Evolutionary conservation across 2,113 vertebrate genomes (phyloP).

Genomic region (Takifugu bimaculatus): DNA sequence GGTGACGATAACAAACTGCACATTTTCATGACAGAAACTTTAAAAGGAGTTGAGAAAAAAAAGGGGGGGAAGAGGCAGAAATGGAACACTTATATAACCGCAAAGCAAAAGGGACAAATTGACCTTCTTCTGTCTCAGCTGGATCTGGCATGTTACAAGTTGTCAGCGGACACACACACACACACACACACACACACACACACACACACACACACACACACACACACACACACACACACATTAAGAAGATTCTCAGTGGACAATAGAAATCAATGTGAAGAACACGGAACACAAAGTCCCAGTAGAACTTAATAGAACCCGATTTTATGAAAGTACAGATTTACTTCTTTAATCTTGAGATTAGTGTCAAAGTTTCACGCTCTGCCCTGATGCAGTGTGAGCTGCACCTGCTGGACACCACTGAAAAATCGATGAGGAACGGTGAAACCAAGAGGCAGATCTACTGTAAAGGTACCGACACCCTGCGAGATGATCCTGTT

Average conservation of each 20-base stretch:
- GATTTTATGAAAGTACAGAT: too few species aligned
- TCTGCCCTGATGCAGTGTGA: too few species aligned
- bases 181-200: background rate
- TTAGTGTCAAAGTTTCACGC: too few species aligned
- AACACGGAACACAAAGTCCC: background rate
- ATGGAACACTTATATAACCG: slow-evolving; percentile 53
- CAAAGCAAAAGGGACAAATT: slow-evolving; percentile 44
- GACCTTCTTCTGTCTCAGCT: slow-evolving; percentile 57
- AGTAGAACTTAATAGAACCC: background rate
- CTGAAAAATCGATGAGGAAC: too few species aligned
- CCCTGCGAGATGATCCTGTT: too few species aligned
- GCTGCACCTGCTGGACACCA: too few species aligned
- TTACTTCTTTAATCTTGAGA: too few species aligned
- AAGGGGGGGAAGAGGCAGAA: slow-evolving; percentile 6
- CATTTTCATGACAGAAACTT: slow-evolving; percentile 12
- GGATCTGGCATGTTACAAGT: slow-evolving; percentile 19
- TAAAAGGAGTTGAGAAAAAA: slow-evolving; percentile 5
- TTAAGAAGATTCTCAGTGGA: slow-evolving; percentile 4
- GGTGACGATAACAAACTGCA: background rate
- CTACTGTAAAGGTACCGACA: too few species aligned
- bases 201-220: slow-evolving; percentile 1
- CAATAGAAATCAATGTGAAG: background rate
- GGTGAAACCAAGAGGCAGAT: too few species aligned
- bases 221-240: slow-evolving; percentile 6
- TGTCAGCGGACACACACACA: slow-evolving; percentile 1